A percentile compares a stretch with the other conserved stretches of the same genome.
These are phyloP conservation scores for Lucinisca nassula DNA, from an alignment of 2,888 invertebrate genomes.

Conservation along the genomic window DNA sequence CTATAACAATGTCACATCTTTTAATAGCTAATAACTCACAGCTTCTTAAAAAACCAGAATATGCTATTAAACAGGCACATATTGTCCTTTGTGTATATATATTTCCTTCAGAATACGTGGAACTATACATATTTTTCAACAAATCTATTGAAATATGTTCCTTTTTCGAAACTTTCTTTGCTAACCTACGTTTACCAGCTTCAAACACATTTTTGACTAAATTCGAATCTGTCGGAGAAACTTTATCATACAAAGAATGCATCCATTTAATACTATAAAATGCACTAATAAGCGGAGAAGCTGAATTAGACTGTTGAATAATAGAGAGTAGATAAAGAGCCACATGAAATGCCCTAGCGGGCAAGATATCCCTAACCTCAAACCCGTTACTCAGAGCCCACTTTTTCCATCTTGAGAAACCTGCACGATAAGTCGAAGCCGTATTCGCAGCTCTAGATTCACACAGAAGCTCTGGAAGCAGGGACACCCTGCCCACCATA, in stretches of 20 bases:
- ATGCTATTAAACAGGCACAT: slow-evolving; percentile 21
- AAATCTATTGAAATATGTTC: no score
- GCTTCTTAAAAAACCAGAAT: slow-evolving; percentile 42
- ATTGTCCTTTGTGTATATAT: slow-evolving; percentile 50
- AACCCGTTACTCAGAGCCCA: slow-evolving; percentile 13
- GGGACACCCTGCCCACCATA: neutral
- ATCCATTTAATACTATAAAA: slow-evolving; percentile 3
- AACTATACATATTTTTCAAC: slow-evolving; percentile 35
- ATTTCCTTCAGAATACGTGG: slow-evolving; percentile 13
- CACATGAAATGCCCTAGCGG: neutral
- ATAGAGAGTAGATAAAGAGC: slow-evolving; percentile 32
- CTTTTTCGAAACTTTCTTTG: no score
- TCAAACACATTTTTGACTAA: no score
- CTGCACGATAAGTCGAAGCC: neutral
- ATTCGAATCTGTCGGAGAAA: no score
- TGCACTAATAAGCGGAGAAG: neutral
- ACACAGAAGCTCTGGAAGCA: neutral
- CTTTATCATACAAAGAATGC: no score
- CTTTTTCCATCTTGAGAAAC: neutral
- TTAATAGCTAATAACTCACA: slow-evolving; percentile 35
- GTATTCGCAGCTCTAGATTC: no score
- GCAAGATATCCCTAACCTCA: neutral
- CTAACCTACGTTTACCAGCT: no score
- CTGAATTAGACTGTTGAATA: neutral
- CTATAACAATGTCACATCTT: no score